Base-by-base conservation (phyloP, 1,140 invertebrate genomes). In the Heterodera carotae region DNA sequence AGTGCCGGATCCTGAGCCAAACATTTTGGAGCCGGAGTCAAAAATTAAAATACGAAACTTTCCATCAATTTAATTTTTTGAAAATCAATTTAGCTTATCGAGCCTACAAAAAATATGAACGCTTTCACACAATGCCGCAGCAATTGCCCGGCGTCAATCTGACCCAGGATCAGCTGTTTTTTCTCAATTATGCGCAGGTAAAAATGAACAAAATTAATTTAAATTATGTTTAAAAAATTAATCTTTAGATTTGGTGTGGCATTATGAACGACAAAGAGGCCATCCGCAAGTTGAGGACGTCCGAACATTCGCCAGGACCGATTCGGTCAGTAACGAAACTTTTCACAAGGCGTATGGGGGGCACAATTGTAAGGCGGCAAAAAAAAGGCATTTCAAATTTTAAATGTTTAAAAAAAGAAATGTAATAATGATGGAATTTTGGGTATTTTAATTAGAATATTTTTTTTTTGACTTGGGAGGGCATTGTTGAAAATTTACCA, bases 231-330 rank as follows among this genome's bases (percentile, higher is more conserved):
- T 79, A 80, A 12, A 15, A 22, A 18, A 70, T 72, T 39, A 43
- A 69, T 60, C 78, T 85, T 22, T 34, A 87, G 84, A 97, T 98
- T 66, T 98, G 96, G 96, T 98, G 96, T 87, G 96, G 96, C 7
- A 93, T 94, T 0, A 97, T 96, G 94, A 91, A 95, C 81, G 94
- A 94, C 5, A 94, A 98, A 89, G 95, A 97, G 84, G 94, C 96
- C 67, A 89, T 96, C 2, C 94, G 93, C 33, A 97, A 97, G 89
- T 92, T 98, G 69, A 91, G 95, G 53, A 96, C 94, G 15, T 94
- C 94, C 6, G 94, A 96, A 10, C 96, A 98, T 87, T 94, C 95
- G 15, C 95, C 96, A 0, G 95, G 95, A 10, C 92, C 93, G 0
- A 93, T 98, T 18, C 90, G 96, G 90, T 90, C 79, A 76, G n/a